These are phyloP conservation scores for Scaptodrosophila latifasciaeformis DNA, from an alignment of 2,888 invertebrate species.

Conservation along the genomic window DNA sequence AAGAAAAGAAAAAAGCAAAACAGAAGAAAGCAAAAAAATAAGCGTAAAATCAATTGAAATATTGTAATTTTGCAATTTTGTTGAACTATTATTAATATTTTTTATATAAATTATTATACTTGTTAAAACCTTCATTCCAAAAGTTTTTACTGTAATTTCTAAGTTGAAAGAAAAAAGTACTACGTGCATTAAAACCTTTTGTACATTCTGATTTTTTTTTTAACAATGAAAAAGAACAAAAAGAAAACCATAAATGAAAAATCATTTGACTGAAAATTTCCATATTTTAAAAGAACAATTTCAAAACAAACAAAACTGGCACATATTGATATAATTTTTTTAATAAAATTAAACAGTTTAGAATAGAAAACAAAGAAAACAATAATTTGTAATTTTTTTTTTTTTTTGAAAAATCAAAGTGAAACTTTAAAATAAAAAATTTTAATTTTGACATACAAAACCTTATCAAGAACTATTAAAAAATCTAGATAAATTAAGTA, in stretches of 20 bases:
- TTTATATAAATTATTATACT: conserved; percentile 16
- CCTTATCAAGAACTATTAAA: too few species aligned
- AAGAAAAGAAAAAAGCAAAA: too few species aligned
- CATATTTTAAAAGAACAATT: conserved; percentile 12
- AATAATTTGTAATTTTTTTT: conserved; percentile 54
- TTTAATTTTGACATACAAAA: not conserved
- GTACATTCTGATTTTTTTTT: conserved; percentile 34
- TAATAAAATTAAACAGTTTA: conserved; percentile 37
- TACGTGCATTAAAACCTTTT: conserved; percentile 33
- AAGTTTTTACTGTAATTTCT: not conserved
- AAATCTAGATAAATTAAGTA: too few species aligned
- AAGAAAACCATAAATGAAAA: conserved; percentile 12
- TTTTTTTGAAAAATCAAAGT: conserved; percentile 27
- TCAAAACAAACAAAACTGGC: conserved; percentile 17
- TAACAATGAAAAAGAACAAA: conserved; percentile 49
- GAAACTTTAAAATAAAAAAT: not conserved
- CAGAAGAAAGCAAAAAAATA: too few species aligned
- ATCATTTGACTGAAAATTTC: conserved; percentile 45
- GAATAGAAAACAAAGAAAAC: conserved; percentile 59
- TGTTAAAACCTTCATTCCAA: conserved; percentile 58
- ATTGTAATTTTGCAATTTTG: conserved; percentile 37
- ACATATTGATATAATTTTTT: conserved; percentile 17
- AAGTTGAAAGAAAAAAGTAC: too few species aligned
- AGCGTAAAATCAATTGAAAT: conserved; percentile 38
- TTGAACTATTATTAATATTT: conserved; percentile 46